Evolutionary conservation across 2,888 invertebrate species (phyloP).

Genomic region (Baccha elongata): DNA sequence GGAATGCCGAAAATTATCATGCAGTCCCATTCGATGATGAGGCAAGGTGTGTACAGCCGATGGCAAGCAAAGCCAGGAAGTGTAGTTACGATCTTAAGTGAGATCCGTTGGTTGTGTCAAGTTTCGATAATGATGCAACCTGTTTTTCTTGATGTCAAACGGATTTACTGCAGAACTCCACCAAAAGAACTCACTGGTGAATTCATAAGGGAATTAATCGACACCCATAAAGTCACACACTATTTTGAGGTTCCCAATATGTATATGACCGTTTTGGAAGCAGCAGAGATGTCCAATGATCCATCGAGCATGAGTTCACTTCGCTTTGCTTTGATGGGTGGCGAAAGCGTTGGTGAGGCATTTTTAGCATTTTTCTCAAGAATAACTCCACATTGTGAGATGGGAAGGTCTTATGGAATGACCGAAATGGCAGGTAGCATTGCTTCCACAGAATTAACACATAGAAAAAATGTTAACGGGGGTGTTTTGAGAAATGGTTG

Average conservation of each 20-base stretch:
- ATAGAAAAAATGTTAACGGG: too few relatives aligned
- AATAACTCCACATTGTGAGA: neutral
- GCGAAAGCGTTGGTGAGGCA: neutral
- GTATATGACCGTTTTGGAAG: slow-evolving; percentile 29
- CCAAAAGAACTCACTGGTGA: slow-evolving; percentile 18
- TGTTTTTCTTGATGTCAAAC: too few relatives aligned
- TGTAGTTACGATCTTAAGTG: slow-evolving; percentile 59
- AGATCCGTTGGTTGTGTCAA: slow-evolving; percentile 67
- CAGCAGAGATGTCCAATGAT: neutral
- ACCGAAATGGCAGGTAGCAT: neutral
- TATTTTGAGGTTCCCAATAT: slow-evolving; percentile 56
- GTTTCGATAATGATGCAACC: slow-evolving; percentile 55
- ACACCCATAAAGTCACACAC: slow-evolving; percentile 49
- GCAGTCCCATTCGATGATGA: slow-evolving; percentile 49
- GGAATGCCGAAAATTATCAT: slow-evolving; percentile 61
- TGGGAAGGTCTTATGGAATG: neutral
- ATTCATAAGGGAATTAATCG: slow-evolving; percentile 49
- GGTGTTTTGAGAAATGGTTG: too few relatives aligned
- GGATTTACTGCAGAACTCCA: slow-evolving; percentile 47
- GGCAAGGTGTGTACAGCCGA: neutral
- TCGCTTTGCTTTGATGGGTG: neutral
- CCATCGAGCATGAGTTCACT: too few relatives aligned
- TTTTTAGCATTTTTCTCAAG: neutral
- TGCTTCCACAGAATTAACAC: neutral
- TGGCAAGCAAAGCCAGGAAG: slow-evolving; percentile 2